These are phyloP conservation scores for Cochlearius cochlearius DNA, from an alignment of 2,113 vertebrate species.

Conservation along the genomic window DNA sequence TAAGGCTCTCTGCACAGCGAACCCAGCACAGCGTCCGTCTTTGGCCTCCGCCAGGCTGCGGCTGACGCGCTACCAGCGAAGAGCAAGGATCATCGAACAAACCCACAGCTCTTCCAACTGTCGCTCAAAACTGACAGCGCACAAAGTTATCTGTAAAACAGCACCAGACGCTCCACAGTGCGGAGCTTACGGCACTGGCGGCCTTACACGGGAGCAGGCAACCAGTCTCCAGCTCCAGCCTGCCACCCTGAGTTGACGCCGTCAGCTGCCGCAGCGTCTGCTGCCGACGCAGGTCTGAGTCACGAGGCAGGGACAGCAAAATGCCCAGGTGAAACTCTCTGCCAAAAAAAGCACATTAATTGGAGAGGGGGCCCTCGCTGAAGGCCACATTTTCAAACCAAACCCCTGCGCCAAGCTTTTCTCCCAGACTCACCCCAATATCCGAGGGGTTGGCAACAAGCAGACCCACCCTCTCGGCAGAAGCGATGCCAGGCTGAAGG, in stretches of 20 bases:
- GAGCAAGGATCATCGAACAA: rapidly evolving
- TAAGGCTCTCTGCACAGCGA: rapidly evolving
- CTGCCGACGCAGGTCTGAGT: not conserved
- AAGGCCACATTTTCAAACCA: not conserved
- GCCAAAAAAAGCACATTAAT: not conserved
- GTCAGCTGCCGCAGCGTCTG: not conserved
- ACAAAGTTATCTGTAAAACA: not conserved
- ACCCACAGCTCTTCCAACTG: rapidly evolving
- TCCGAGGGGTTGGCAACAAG: rapidly evolving
- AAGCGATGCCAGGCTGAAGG: not conserved
- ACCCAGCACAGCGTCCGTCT: not conserved
- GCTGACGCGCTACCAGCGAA: too few relatives aligned
- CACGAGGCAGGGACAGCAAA: not conserved
- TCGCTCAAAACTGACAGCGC: rapidly evolving
- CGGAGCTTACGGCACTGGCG: not conserved
- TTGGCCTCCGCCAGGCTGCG: not conserved
- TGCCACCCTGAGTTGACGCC: not conserved
- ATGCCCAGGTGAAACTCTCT: not conserved
- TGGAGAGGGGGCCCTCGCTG: not conserved
- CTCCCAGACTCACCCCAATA: not conserved
- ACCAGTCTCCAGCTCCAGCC: not conserved
- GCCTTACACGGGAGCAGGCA: not conserved
- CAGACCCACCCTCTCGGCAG: not conserved
- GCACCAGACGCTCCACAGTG: not conserved
- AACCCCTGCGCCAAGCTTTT: not conserved